phyloP scores from a whole-genome alignment of 1,140 invertebrate species.

The Drosophila saltans region DNA sequence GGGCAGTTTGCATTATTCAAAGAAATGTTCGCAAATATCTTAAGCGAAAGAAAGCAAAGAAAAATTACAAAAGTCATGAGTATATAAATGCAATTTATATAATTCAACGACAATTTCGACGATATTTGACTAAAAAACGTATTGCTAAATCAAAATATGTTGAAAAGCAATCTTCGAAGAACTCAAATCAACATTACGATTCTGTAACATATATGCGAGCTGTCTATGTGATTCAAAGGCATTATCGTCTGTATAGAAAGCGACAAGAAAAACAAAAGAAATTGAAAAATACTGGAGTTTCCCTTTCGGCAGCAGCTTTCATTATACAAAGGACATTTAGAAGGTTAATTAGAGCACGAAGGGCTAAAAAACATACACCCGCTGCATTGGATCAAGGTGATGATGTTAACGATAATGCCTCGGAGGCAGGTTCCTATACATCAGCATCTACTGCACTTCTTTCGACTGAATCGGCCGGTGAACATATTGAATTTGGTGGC shows the following conservation, averaged over 20 bases:
- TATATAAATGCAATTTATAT: constrained; percentile 56
- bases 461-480: constrained; percentile 63
- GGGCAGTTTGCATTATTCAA: constrained; percentile 59
- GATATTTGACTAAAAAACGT: constrained; percentile 40
- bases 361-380: constrained; percentile 31
- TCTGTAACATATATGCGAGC: constrained; percentile 49
- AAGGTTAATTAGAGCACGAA: constrained; percentile 42
- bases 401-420: constrained; percentile 66
- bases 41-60: constrained; percentile 37
- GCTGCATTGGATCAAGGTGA: constrained; percentile 44
- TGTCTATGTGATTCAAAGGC: constrained; percentile 54
- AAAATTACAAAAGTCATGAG: constrained; percentile 34
- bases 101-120: constrained; percentile 62
- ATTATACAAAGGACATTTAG: constrained; percentile 71
- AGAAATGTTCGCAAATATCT: constrained; percentile 55
- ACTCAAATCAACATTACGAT: constrained; percentile 16
- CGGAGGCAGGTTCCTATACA: constrained; percentile 70
- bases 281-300: constrained; percentile 29
- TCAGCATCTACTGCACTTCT: constrained; percentile 71
- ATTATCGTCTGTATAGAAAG: constrained; percentile 51
- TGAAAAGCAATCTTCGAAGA: neutral
- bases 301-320: constrained; percentile 59
- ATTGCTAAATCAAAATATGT: constrained; percentile 16
- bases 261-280: constrained; percentile 14
- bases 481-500: constrained; percentile 49